These are phyloP conservation scores for Ctenochaetus hawaiiensis DNA, from an alignment of 2,797 vertebrate genomes.

Conservation along the genomic window DNA sequence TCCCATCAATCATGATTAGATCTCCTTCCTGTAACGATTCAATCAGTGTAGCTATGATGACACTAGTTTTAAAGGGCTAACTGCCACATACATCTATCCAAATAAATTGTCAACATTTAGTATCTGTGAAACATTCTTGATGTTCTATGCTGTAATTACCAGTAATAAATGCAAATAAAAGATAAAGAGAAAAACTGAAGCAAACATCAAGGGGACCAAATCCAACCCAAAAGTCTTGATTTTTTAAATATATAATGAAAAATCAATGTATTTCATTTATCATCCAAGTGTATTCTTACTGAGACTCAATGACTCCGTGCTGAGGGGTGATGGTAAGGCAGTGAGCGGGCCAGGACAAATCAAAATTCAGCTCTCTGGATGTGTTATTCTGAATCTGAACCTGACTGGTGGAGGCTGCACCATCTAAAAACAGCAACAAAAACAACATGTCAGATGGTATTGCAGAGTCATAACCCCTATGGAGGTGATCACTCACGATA, in stretches of 20 bases:
- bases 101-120: neutral
- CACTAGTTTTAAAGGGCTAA: neutral
- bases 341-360: conserved; percentile 96
- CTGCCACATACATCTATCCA: neutral
- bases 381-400: conserved; percentile 90
- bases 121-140: neutral
- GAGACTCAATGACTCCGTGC: conserved; percentile 90
- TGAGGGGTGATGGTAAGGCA: conserved; percentile 96
- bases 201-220: neutral
- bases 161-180: neutral
- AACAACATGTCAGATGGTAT: neutral
- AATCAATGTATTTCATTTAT: neutral
- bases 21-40: neutral
- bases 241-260: neutral
- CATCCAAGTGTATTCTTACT: conserved; percentile 82
- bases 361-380: conserved; percentile 88
- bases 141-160: too few relatives aligned
- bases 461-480: neutral
- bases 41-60: neutral
- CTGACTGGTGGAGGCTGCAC: conserved; percentile 82
- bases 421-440: conserved; percentile 79
- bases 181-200: neutral
- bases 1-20: neutral
- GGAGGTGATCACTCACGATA: too few relatives aligned
- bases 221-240: neutral